Base-by-base conservation (phyloP, 2,797 vertebrate species). In the Sebastes elongatus region DNA sequence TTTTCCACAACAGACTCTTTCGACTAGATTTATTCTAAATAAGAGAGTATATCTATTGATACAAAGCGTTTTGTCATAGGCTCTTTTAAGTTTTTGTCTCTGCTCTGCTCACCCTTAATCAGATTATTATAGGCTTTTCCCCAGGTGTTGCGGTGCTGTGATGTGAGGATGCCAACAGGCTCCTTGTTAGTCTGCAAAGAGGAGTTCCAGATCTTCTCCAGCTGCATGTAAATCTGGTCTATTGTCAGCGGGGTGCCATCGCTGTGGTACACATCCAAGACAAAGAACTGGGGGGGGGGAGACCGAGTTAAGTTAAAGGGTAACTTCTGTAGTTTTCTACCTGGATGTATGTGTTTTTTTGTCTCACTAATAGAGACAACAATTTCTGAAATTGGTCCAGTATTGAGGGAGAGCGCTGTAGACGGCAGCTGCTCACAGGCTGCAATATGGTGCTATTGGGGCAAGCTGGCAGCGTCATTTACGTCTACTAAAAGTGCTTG, bases 121-220 rank as follows among this genome's bases (percentile, higher is more conserved):
- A 99, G 97, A 80, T 96, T 98, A 93, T 94, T 99, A 88, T 99
- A 99, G 23, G 98, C 98, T 90, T 98, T 98, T 73, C 97, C 98
- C 99, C 98, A 99, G 73, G 96, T 98, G 95, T 99, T 99, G 53
- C 99, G 96, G 91, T 99, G 98, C 94, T 99, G 98, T 22, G 97
- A 98, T 18, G 99, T 99, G 35, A 99, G 95, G 88, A 99, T 98
- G 56, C 99, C 99, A 56, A 99, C 92, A 0, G 99, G 99, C 88
- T 99, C 99, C 90, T 99, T 99, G 93, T 99, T 99, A 22, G 97
- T 96, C 91, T 99, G 98, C 79, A 99, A 93, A 2, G 99, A 99
- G 0, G 97, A 97, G 85, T 99, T 99, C 98, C 98, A 99, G 92
- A 99, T 98, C 95, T 99, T 99, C 89, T 99, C 98, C 91, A 99